Base-by-base conservation (phyloP, 2,797 vertebrate species). In the Onychomys leucogaster region DNA sequence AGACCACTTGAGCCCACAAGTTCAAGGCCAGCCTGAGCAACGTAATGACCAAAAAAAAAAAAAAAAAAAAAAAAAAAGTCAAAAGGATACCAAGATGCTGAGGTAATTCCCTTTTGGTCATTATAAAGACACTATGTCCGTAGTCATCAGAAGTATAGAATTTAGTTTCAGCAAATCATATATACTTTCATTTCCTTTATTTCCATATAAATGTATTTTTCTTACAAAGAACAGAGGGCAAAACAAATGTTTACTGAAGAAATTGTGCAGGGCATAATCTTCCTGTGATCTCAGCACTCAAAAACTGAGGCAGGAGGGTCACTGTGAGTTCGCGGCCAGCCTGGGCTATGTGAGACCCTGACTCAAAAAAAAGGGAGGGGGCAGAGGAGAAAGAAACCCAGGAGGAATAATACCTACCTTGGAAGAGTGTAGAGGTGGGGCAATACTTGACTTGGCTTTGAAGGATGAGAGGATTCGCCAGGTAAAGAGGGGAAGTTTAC, bases 221-320 rank as follows among this genome's bases (percentile, higher is more conserved):
- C 73, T 67, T 84, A 49, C 29, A 43, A 25, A 91, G 37, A 93
- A 52, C 6, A 82, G 67, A 63, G 32, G 46, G 13, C 1, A 19
- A 88, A 6, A 76, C 63, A 91, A 88, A 41, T n/a, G 37, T 83
- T 94, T 92, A 90, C 65, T 69, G 81, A 90, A 69, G 83, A 85
- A 65, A 52, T 49, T 25, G 29, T 25, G 21, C 43, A n/a, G 21
- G 43, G 21, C 5, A n/a, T 52, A 32, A 52, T 46, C 9, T 34
- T 14, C 32, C 63, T 86, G 32, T n/a, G 25, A 49, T n/a, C 63
- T 6, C 34, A 86, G 63, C 19, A 86, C 83, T 67, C 19, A 8
- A 67, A 21, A 85, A 46, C 2, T 8, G 43, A 71, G 46, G 23
- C 65, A 86, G 46, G 65, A 10, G 46, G 65, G 71, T 55, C 46